These are phyloP conservation scores for Diacarnus erythraeanus DNA, from an alignment of 37 sponge, comb jelly and placozoan genomes.

Conservation along the genomic window DNA sequence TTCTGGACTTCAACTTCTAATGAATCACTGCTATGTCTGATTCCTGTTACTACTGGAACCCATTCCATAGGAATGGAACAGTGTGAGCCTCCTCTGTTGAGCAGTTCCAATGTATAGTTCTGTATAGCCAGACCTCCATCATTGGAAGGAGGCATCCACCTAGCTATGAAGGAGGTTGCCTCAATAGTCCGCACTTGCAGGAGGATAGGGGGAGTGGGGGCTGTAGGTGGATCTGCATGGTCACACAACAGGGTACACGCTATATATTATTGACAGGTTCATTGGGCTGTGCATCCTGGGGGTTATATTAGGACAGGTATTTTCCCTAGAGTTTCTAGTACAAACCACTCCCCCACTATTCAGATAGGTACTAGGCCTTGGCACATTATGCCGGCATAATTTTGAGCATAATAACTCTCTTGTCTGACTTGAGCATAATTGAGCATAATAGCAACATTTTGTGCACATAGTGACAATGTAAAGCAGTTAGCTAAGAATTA, in stretches of 20 bases:
- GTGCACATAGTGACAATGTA: too few species aligned
- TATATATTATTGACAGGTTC: background rate
- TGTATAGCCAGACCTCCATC: conserved; percentile 11
- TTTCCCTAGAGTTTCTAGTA: too few species aligned
- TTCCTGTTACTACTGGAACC: background rate
- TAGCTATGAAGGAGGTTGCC: background rate
- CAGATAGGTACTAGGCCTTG: too few species aligned
- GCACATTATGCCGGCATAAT: too few species aligned
- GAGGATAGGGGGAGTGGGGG: conserved; percentile 13
- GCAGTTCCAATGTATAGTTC: conserved; percentile 27
- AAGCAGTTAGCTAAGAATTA: too few species aligned
- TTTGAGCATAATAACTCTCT: too few species aligned
- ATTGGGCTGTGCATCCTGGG: too few species aligned
- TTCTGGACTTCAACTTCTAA: background rate
- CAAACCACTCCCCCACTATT: too few species aligned
- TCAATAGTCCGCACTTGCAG: background rate
- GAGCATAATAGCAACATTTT: too few species aligned
- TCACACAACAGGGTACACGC: background rate
- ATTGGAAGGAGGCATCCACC: conserved; percentile 10
- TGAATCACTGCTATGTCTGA: background rate
- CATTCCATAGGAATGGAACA: conserved; percentile 6
- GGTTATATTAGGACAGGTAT: too few species aligned
- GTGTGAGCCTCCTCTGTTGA: background rate
- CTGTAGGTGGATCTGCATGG: conserved; percentile 14
- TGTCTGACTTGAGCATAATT: too few species aligned